Conservation (phyloP, 2,113 vertebrate genomes). For the Abramis brama region DNA sequence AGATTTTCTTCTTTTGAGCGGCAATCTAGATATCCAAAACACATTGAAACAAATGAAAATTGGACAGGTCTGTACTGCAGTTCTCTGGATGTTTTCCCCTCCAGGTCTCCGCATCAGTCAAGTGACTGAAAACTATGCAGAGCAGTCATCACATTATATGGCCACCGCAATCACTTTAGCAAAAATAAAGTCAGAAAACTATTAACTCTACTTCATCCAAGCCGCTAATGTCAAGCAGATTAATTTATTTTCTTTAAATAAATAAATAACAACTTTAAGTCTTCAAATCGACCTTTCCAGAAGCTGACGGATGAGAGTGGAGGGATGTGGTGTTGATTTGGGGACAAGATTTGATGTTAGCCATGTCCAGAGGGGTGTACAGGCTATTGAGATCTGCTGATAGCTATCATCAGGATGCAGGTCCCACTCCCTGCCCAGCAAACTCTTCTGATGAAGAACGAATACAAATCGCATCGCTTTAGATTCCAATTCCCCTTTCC, state of each 20-base stretch:
- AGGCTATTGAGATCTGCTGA: neutral
- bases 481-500: slow-evolving; percentile 28
- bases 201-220: neutral
- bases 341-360: slow-evolving; percentile 11
- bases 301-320: neutral
- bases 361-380: neutral
- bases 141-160: neutral
- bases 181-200: neutral
- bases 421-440: neutral
- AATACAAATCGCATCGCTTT: slow-evolving; percentile 38
- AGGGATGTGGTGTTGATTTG: slow-evolving; percentile 18
- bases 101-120: neutral
- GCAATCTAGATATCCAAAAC: neutral
- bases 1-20: neutral
- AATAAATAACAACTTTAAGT: neutral
- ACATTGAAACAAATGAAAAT: neutral
- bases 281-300: neutral
- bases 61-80: neutral
- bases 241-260: neutral
- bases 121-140: neutral
- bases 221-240: neutral
- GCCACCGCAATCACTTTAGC: neutral
- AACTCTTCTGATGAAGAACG: neutral
- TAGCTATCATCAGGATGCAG: slow-evolving; percentile 34
- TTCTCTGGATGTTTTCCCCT: slow-evolving; percentile 1